Conservation (phyloP, 2,797 vertebrate genomes). For the Syngnathus rostellatus region DNA sequence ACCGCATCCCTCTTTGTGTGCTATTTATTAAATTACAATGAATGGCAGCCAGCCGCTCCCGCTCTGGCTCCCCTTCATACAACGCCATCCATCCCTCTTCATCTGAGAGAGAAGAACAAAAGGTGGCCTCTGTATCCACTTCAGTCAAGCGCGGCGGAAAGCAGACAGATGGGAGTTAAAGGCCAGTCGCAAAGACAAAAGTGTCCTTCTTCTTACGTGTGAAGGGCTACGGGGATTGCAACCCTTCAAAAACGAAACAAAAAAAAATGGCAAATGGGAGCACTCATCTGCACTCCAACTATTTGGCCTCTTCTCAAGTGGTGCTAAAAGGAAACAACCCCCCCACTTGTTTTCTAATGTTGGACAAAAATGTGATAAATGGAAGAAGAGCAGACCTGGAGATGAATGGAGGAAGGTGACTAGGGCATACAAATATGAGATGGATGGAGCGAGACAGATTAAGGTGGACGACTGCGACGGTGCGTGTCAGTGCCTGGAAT, state of each 20-base stretch:
- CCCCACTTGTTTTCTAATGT: too few species aligned
- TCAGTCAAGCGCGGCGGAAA: slow-evolving; percentile 43
- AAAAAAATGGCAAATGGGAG: slow-evolving; percentile 42
- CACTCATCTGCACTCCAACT: slow-evolving; percentile 39
- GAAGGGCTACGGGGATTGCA: slow-evolving; percentile 49
- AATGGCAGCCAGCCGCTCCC: slow-evolving; percentile 36
- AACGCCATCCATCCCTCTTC: slow-evolving; percentile 50
- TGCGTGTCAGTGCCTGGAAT: slow-evolving; percentile 47
- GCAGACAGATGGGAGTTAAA: slow-evolving; percentile 45
- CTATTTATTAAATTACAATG: slow-evolving; percentile 55
- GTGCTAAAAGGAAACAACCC: slow-evolving; percentile 17
- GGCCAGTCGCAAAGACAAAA: slow-evolving; percentile 44
- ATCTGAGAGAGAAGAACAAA: slow-evolving; percentile 50
- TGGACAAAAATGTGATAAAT: slow-evolving; percentile 3
- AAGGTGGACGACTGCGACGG: slow-evolving; percentile 41
- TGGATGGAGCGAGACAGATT: slow-evolving; percentile 40
- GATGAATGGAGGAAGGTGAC: slow-evolving; percentile 16
- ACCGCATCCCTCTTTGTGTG: slow-evolving; percentile 30
- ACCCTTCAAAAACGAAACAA: slow-evolving; percentile 26
- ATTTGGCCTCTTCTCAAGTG: slow-evolving; percentile 36
- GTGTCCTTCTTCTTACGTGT: slow-evolving; percentile 35
- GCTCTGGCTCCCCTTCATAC: slow-evolving; percentile 22
- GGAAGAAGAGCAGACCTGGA: neutral
- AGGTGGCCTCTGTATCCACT: slow-evolving; percentile 49
- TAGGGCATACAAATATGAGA: slow-evolving; percentile 38